phyloP scores from a whole-genome alignment of 2,113 vertebrate genomes.

The mouse (Mus musculus) region DNA sequence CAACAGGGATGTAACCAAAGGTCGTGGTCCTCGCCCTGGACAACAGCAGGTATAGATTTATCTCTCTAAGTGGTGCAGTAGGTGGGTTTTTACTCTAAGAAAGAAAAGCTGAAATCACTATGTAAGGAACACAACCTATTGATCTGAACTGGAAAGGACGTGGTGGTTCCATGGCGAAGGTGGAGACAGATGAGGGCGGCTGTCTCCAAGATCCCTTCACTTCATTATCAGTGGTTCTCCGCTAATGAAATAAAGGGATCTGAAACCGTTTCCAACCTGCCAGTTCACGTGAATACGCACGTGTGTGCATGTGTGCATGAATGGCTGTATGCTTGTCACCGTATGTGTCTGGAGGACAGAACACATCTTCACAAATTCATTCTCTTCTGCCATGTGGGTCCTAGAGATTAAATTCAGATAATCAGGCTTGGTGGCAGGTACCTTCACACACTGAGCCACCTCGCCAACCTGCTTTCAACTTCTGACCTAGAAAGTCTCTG shows the following conservation, averaged over 20 bases:
- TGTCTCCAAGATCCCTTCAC: not conserved
- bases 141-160: not conserved
- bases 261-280: not conserved
- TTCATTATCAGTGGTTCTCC: not conserved
- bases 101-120: not conserved
- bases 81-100: not conserved
- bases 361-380: too few species aligned
- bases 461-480: not conserved
- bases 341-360: not conserved
- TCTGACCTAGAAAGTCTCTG: not conserved
- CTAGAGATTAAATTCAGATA: not conserved
- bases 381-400: not conserved
- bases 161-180: not conserved
- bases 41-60: not conserved
- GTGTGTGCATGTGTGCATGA: too few species aligned
- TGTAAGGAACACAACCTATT: not conserved
- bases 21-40: accelerated
- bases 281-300: not conserved
- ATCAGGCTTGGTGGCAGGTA: too few species aligned
- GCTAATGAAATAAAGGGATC: not conserved
- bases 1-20: not conserved
- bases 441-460: too few species aligned
- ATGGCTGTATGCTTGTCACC: not conserved
- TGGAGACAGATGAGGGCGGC: not conserved
- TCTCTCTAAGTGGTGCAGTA: not conserved